Evolutionary conservation across 2,113 vertebrate species (phyloP).

Genomic region (Lethenteron camtschaticum): DNA sequence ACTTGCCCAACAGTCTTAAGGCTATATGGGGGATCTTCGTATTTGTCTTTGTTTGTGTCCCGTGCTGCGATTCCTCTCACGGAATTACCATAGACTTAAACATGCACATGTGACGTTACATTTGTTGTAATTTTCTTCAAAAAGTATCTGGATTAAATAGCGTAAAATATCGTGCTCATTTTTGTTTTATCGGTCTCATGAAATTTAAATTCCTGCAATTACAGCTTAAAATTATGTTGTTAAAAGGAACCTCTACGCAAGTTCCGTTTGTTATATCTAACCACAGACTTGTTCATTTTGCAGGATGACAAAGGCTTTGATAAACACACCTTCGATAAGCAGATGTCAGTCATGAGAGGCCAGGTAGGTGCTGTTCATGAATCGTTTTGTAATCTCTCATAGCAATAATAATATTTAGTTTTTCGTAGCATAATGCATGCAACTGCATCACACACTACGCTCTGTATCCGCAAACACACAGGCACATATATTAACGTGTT

Average conservation of each 20-base stretch:
- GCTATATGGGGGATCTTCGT: too few relatives aligned
- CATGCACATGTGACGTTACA: background rate
- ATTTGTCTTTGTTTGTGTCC: too few relatives aligned
- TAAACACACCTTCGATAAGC: conserved; percentile 74
- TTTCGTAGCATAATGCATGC: background rate
- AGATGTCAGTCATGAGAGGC: conserved; percentile 97
- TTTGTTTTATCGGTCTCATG: background rate
- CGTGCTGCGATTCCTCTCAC: too few relatives aligned
- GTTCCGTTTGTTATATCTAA: too few relatives aligned
- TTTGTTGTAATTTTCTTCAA: background rate
- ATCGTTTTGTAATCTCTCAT: background rate
- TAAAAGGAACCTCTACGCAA: background rate
- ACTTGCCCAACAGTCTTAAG: too few relatives aligned
- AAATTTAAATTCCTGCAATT: background rate
- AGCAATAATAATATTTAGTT: conserved; percentile 2
- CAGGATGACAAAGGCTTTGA: conserved; percentile 78
- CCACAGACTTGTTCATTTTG: conserved; percentile 7
- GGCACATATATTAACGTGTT: too few relatives aligned
- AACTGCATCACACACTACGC: background rate
- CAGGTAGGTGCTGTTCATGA: conserved; percentile 37
- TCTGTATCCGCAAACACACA: background rate
- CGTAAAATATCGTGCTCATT: background rate
- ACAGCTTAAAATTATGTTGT: background rate
- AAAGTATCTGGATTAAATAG: background rate
- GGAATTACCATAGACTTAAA: too few relatives aligned